Evolutionary conservation across 2,113 vertebrate genomes (phyloP).

Genomic region (Odontesthes bonariensis): DNA sequence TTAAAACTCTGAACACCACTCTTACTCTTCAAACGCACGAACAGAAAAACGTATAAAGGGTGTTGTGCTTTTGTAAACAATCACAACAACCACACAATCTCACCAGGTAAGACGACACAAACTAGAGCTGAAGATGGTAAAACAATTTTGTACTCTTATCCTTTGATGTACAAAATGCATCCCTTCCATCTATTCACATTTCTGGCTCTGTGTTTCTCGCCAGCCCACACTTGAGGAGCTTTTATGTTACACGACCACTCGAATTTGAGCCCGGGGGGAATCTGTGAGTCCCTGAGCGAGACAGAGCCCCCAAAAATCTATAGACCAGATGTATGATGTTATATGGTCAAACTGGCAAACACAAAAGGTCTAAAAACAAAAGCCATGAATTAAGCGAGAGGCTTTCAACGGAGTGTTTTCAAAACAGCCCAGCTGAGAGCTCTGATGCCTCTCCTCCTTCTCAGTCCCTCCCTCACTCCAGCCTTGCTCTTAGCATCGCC

Average conservation of each 20-base stretch:
- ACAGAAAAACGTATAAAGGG: constrained; percentile 2
- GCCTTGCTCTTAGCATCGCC: constrained; percentile 52
- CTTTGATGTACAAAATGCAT: constrained; percentile 72
- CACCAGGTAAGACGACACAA: constrained; percentile 34
- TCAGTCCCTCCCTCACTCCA: constrained; percentile 67
- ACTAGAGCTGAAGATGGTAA: constrained; percentile 73
- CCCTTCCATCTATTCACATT: constrained; percentile 80
- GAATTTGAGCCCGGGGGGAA: constrained; percentile 90
- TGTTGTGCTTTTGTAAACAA: constrained; percentile 8
- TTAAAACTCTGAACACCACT: background rate
- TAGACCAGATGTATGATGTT: constrained; percentile 99
- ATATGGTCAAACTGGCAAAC: constrained; percentile 99
- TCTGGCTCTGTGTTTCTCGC: constrained; percentile 58
- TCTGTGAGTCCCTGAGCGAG: constrained; percentile 89
- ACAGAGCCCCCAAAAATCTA: constrained; percentile 93
- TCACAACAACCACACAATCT: constrained; percentile 7
- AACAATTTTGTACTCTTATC: constrained; percentile 87
- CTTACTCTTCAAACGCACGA: background rate
- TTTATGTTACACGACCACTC: constrained; percentile 93
- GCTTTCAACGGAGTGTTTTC: constrained; percentile 99
- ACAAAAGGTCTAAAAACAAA: constrained; percentile 98
- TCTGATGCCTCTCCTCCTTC: constrained; percentile 84
- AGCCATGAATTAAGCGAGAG: constrained; percentile 95
- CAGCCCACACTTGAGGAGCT: constrained; percentile 85
- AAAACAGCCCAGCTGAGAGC: constrained; percentile 98